These are phyloP conservation scores for Mystacornis crossleyi DNA, from an alignment of 2,113 vertebrate genomes.

Conservation along the genomic window DNA sequence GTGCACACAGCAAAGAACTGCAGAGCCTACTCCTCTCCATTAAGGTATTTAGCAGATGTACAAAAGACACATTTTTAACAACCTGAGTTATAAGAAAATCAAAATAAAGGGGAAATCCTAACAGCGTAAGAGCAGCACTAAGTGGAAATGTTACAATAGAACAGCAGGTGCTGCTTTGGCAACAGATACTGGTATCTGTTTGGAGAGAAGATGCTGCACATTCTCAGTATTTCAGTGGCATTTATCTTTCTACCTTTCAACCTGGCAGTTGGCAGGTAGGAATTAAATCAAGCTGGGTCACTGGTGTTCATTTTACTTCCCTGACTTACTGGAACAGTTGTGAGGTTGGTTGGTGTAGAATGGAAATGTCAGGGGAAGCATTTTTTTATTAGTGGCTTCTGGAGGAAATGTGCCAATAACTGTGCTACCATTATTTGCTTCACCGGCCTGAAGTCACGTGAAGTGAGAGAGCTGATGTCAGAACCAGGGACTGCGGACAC, in stretches of 20 bases:
- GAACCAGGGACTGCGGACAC: neutral
- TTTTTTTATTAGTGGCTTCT: neutral
- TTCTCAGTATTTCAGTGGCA: neutral
- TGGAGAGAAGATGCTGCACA: neutral
- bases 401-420: neutral
- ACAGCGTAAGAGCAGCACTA: neutral
- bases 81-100: neutral
- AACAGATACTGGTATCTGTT: neutral
- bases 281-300: neutral
- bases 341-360: neutral
- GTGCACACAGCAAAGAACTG: neutral
- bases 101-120: neutral
- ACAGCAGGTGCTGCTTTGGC: neutral
- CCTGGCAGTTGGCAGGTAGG: neutral
- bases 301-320: neutral
- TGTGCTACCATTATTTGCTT: neutral
- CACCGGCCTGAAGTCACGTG: neutral
- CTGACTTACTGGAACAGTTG: neutral
- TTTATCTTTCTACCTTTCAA: neutral
- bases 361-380: neutral
- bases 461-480: neutral
- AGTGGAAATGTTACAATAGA: neutral
- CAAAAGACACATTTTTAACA: neutral
- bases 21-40: neutral
- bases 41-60: neutral